Conservation (phyloP, 2,888 invertebrate genomes). For the Enchytraeus crypticus region DNA sequence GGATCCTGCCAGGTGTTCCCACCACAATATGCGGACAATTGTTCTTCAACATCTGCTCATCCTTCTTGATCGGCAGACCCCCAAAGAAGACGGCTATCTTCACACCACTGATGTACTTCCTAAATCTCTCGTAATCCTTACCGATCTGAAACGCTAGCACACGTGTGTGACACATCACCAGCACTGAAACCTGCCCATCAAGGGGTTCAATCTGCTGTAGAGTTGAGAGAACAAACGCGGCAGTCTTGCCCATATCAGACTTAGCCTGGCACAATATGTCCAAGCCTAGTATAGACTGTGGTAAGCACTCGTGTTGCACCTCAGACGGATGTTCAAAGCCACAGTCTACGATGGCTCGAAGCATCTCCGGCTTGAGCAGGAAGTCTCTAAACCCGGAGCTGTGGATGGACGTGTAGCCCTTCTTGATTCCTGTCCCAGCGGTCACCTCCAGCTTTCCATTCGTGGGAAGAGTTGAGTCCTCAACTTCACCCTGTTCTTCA, state of each 20-base stretch:
- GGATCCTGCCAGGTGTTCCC: slow-evolving; percentile 92
- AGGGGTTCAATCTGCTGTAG: slow-evolving; percentile 92
- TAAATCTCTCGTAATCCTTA: slow-evolving; percentile 97
- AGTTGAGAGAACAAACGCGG: slow-evolving; percentile 96
- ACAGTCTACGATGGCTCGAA: slow-evolving; percentile 94
- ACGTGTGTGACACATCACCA: slow-evolving; percentile 98
- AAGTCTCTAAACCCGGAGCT: slow-evolving; percentile 98
- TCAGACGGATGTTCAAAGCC: slow-evolving; percentile 99
- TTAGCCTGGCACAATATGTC: slow-evolving; percentile 99
- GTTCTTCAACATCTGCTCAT: slow-evolving; percentile 87
- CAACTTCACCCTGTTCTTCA: slow-evolving; percentile 78
- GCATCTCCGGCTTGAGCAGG: slow-evolving; percentile 78
- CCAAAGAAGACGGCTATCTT: slow-evolving; percentile 97
- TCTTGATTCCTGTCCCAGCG: slow-evolving; percentile 65
- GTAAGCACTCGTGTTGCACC: slow-evolving; percentile 99
- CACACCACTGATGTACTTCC: slow-evolving; percentile 91
- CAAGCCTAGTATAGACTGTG: slow-evolving; percentile 91
- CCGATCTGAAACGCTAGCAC: slow-evolving; percentile 99
- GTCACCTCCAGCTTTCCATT: slow-evolving; percentile 49
- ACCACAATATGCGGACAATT: slow-evolving; percentile 98
- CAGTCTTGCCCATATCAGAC: slow-evolving; percentile 99
- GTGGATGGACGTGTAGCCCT: slow-evolving; percentile 78
- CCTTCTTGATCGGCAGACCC: slow-evolving; percentile 88
- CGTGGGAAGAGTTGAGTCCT: slow-evolving; percentile 55
- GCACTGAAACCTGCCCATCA: slow-evolving; percentile 78